phyloP scores from a whole-genome alignment of 1,140 invertebrate genomes.

The Brevipalpus yothersi region DNA sequence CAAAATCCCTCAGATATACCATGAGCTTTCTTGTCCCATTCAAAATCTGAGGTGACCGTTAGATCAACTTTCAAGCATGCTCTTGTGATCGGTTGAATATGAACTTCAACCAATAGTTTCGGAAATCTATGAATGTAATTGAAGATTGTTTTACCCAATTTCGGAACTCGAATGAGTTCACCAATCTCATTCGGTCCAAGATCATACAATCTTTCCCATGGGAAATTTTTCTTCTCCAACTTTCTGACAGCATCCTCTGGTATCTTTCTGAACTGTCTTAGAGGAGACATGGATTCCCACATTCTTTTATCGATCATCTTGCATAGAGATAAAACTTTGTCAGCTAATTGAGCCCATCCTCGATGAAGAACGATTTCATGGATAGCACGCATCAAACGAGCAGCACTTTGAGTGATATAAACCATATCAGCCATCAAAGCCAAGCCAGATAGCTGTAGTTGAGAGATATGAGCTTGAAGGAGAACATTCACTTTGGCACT shows the following conservation, averaged over 20 bases:
- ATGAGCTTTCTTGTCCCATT: constrained; percentile 95
- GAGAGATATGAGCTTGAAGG: constrained; percentile 92
- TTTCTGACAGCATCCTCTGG: constrained; percentile 93
- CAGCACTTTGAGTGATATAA: constrained; percentile 92
- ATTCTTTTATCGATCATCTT: constrained; percentile 91
- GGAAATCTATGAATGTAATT: constrained; percentile 96
- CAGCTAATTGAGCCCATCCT: constrained; percentile 91
- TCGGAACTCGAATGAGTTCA: constrained; percentile 80
- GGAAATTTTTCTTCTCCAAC: constrained; percentile 92
- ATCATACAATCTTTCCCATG: constrained; percentile 81
- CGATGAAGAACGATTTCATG: constrained; percentile 75
- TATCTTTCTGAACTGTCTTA: constrained; percentile 92
- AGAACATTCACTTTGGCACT: constrained; percentile 91
- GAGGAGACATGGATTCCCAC: constrained; percentile 97
- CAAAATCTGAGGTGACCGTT: constrained; percentile 95
- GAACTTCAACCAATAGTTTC: constrained; percentile 73
- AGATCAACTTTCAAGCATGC: constrained; percentile 81
- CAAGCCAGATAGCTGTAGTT: constrained; percentile 91
- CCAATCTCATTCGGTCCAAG: constrained; percentile 90
- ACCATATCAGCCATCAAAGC: constrained; percentile 98
- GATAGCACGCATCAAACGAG: constrained; percentile 78
- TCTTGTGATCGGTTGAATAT: constrained; percentile 91
- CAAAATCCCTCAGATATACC: constrained; percentile 64
- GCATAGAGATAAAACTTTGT: constrained; percentile 80
- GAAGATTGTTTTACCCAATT: constrained; percentile 88